Base-by-base conservation (phyloP, 2,888 invertebrate genomes). In the Polymixis lichenea region DNA sequence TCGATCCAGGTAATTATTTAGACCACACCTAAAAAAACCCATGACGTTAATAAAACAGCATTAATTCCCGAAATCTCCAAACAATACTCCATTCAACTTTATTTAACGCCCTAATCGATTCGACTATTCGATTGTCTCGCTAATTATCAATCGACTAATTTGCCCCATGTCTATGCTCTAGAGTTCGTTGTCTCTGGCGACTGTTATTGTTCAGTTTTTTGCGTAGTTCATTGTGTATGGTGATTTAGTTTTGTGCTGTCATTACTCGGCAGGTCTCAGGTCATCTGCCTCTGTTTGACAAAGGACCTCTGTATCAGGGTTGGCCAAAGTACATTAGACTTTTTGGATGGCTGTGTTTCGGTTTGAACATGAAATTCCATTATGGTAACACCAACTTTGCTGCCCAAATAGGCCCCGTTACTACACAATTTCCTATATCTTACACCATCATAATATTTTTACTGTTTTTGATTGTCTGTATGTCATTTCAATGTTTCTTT, bases 221-320 rank as follows among this genome's bases (percentile, higher is more conserved):
- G 88, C 85, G 7, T 72, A 74, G 85, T 86, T 86, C 88, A 90
- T 90, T 90, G 89, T 87, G 68, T 83, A 85, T 86, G 83, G 82
- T 82, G 85, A 72, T 84, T 84, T 85, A 77, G 85, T 86, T 83
- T 72, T 82, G 77, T 72, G 49, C 68, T 82, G 85, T 77, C 80
- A 78, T 82, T 80, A 75, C 62, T 61, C 3, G 56, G 65, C 68
- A 55, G 72, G 80, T 22, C 58, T 80, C 66, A 58, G 87, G 86
- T 88, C 88, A 82, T 80, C 80, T 82, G 82, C 85, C 89, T 83
- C 80, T 66, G 62, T 77, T 78, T 82, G 72, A 81, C 78, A 82
- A 78, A 51, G 53, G 43, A 46, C 67, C 58, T 64, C 46, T 62
- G 15, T 28, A 22, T 1, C 6, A 61, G 38, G 75, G 61, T 46